phyloP scores from a whole-genome alignment of 2,113 vertebrate genomes.

The Tilapia sparmanii region DNA sequence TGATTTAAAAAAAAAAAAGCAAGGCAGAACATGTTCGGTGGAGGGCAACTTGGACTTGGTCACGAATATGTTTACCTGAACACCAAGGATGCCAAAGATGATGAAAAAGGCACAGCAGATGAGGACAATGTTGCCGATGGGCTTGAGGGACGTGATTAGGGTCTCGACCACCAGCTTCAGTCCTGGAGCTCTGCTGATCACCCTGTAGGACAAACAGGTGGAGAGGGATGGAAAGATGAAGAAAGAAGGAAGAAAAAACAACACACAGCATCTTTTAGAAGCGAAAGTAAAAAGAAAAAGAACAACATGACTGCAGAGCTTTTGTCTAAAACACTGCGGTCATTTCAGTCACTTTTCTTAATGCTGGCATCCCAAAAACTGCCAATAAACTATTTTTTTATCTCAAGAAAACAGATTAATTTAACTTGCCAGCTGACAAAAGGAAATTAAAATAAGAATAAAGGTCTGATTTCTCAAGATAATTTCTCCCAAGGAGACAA shows the following conservation, averaged over 20 bases:
- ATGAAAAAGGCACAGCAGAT: slow-evolving; percentile 99
- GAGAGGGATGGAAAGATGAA: neutral
- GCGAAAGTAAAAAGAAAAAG: neutral
- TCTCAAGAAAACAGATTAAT: neutral
- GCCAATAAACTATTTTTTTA: neutral
- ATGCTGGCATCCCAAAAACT: neutral
- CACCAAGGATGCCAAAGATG: slow-evolving; percentile 96
- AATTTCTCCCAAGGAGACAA: neutral
- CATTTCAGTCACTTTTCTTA: neutral
- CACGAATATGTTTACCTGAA: slow-evolving; percentile 76
- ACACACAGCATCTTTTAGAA: neutral
- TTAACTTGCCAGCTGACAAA: neutral
- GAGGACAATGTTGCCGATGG: slow-evolving; percentile 97
- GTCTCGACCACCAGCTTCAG: slow-evolving; percentile 97
- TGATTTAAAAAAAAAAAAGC: rapidly evolving
- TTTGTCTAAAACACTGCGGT: neutral
- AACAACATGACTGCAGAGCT: neutral
- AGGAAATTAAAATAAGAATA: neutral
- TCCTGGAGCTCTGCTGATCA: slow-evolving; percentile 94
- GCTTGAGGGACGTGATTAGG: slow-evolving; percentile 94
- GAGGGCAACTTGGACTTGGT: neutral
- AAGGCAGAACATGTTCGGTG: neutral
- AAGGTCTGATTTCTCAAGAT: neutral
- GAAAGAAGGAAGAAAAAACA: neutral
- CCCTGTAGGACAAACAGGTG: slow-evolving; percentile 58